Percentiles rank a stretch among this genome's conserved stretches.
These are phyloP conservation scores for Epizoanthus illoricatus DNA, from an alignment of 92 coral and sea anemone genomes.

Conservation along the genomic window DNA sequence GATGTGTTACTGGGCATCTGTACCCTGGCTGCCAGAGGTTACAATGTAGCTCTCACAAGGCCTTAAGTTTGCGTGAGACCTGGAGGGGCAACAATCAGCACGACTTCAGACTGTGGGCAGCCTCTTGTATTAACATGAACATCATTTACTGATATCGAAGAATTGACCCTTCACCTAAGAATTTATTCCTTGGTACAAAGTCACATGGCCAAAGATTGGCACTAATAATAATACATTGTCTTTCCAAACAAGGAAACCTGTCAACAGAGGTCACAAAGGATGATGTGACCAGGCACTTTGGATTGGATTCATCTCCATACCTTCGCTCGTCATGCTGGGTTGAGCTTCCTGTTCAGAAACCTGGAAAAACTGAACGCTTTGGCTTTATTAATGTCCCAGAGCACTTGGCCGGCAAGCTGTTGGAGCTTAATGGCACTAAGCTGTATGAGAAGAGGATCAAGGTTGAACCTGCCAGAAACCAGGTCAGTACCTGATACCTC, in stretches of 20 bases:
- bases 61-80: no score
- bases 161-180: no score
- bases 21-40: no score
- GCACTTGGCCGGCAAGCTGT: slow-evolving; percentile 69
- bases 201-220: no score
- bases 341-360: slow-evolving; percentile 71
- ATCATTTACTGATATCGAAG: no score
- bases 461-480: slow-evolving; percentile 77
- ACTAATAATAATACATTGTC: no score
- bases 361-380: slow-evolving; percentile 78
- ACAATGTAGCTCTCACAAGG: no score
- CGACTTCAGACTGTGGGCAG: no score
- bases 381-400: slow-evolving; percentile 88
- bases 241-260: slow-evolving; percentile 67
- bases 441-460: slow-evolving; percentile 73
- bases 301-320: slow-evolving; percentile 87
- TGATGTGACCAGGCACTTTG: slow-evolving; percentile 75
- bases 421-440: slow-evolving; percentile 78
- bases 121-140: no score
- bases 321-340: slow-evolving; percentile 86
- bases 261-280: slow-evolving; percentile 80
- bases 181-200: no score
- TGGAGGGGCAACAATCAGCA: no score
- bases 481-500: slow-evolving; percentile 8
- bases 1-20: no score